phyloP scores from a whole-genome alignment of 2,113 vertebrate genomes.

The Cranoglanis bouderius region DNA sequence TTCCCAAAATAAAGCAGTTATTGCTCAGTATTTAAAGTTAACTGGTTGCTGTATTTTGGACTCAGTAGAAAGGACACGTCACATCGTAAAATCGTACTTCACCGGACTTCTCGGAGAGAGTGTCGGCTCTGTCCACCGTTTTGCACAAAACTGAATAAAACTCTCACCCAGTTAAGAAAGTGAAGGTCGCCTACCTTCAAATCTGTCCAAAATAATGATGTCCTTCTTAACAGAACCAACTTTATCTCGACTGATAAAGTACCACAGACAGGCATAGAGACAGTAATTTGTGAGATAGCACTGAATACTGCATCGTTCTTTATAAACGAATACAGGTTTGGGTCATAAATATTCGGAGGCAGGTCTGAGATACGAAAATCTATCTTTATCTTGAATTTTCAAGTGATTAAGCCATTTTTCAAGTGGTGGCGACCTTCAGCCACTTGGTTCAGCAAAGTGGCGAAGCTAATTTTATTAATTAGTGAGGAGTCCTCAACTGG shows the following conservation, averaged over 20 bases:
- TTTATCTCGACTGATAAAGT: background rate
- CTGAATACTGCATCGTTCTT: background rate
- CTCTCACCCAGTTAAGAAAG: background rate
- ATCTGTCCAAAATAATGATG: background rate
- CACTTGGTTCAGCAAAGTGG: background rate
- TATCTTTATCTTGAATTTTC: background rate
- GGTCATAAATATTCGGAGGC: constrained; percentile 8
- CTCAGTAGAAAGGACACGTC: background rate
- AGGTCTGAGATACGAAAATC: background rate
- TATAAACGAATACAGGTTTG: background rate
- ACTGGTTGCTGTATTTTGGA: background rate
- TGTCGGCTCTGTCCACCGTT: background rate
- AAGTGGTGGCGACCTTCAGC: background rate
- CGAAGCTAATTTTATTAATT: background rate
- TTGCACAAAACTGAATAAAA: background rate
- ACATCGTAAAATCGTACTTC: background rate
- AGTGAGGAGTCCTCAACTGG: background rate
- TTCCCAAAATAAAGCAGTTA: background rate
- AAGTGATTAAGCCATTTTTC: background rate
- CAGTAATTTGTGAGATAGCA: background rate
- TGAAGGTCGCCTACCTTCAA: background rate
- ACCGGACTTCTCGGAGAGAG: background rate
- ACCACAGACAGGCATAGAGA: background rate
- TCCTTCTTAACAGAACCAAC: background rate
- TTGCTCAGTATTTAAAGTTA: constrained; percentile 48